Evolutionary conservation across 2,888 invertebrate species (phyloP), one percentile per base, ranked within the genome.

Genomic region (Nycteola revayana): DNA sequence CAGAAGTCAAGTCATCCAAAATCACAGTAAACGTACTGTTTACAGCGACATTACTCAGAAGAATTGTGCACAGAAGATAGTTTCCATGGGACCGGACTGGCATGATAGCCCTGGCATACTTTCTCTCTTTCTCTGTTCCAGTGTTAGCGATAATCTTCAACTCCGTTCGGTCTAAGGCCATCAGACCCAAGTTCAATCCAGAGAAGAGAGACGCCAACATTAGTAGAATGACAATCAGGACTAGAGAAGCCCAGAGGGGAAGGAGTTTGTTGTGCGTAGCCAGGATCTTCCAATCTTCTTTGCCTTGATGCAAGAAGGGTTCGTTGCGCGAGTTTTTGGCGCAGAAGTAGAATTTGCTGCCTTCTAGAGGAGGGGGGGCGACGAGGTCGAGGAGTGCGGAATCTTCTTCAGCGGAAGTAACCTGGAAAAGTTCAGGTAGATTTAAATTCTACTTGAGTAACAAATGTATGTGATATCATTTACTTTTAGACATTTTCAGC

Each of bases 11-110:
- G 69, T 97, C 96, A 79, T 99, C 99, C 87, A 99, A 83, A 32
- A 99, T 90, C 55, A 99, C 98, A 5, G 99, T 98, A 65, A 99
- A 95, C 1, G 96, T 95, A 27, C 97, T 96, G 90, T 99, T 99
- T 28, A 99, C 98, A 46, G 99, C 92, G 8, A 99, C 98, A 79
- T 98, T 98, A 53, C 93, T 92, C 32, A 93, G 81, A 41, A 93
- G 54, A 71, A 95, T 95, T 36, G 94, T 94, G 73, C 96, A 96
- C 23, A 99, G 90, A 23, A 99, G 90, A 79, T 96, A 98, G 86
- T 99, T 99, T 28, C 99, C 98, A 61, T 95, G 94, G 50, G 95
- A 92, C 28, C 99, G 90, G 0, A 99, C 95, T 0, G 99, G 99
- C 76, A 95, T 93, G 56, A 99, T 99, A 18, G 92, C 92, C 61